Percentiles rank a stretch among this genome's conserved stretches.
phyloP scores from a whole-genome alignment of 2,888 invertebrate species.

The Napeogenes sylphis region DNA sequence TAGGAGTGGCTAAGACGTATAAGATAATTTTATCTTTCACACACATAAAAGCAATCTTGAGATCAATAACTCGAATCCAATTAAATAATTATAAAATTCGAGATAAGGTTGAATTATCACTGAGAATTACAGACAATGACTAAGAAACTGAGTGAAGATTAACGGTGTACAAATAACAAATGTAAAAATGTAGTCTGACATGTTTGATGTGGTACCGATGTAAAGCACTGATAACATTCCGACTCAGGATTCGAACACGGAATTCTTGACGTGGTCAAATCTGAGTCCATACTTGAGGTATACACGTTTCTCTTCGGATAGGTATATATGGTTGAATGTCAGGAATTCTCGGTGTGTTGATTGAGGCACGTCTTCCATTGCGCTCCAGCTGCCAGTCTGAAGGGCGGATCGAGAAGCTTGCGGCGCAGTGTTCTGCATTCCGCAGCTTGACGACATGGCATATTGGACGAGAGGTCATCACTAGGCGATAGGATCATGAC shows the following conservation, averaged over 20 bases:
- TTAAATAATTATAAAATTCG: constrained; percentile 52
- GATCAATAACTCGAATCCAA: constrained; percentile 65
- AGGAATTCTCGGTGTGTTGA: constrained; percentile 67
- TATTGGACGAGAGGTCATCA: constrained; percentile 62
- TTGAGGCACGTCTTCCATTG: constrained; percentile 65
- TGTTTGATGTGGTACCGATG: constrained; percentile 63
- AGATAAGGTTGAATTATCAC: constrained; percentile 39
- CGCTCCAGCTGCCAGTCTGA: constrained; percentile 57
- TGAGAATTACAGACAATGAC: constrained; percentile 27
- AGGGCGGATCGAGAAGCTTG: constrained; percentile 44
- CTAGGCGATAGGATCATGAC: constrained; percentile 68
- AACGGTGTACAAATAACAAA: constrained; percentile 62
- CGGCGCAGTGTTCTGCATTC: constrained; percentile 60
- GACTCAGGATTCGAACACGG: constrained; percentile 66
- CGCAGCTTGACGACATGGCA: constrained; percentile 46
- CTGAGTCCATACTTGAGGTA: constrained; percentile 58
- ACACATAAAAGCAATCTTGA: constrained; percentile 1
- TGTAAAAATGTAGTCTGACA: constrained; percentile 58
- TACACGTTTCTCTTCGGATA: constrained; percentile 39
- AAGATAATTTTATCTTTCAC: neutral
- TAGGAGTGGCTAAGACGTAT: neutral
- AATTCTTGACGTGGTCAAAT: constrained; percentile 67
- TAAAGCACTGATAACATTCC: constrained; percentile 73
- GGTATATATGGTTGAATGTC: constrained; percentile 57
- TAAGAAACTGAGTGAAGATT: constrained; percentile 38